These are phyloP conservation scores for Drosophila murphyi DNA, from an alignment of 1,140 invertebrate species.

Conservation along the genomic window DNA sequence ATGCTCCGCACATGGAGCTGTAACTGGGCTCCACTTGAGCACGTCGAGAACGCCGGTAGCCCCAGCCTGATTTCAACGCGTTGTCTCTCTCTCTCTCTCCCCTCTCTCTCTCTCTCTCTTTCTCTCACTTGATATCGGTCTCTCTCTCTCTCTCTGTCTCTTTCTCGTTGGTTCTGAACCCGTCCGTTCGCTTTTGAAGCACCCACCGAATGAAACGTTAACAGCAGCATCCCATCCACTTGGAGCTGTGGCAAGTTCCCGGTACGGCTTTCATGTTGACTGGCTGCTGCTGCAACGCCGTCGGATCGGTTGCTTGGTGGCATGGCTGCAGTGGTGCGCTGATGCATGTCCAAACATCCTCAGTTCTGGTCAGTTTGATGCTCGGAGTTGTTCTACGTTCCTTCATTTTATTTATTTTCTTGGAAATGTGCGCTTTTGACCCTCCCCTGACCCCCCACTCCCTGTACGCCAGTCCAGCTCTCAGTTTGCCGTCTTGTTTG, in stretches of 20 bases:
- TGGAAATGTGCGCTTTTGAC: constrained; percentile 71
- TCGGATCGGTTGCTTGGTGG: neutral
- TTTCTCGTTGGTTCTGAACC: constrained; percentile 8
- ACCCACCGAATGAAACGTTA: constrained; percentile 57
- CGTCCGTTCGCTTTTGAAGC: constrained; percentile 60
- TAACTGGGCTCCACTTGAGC: constrained; percentile 60
- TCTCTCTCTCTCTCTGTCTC: neutral
- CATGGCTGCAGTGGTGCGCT: constrained; percentile 45
- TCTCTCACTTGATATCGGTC: too few relatives aligned
- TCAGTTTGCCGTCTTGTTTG: constrained; percentile 66
- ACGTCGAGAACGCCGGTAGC: constrained; percentile 68
- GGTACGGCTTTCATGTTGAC: constrained; percentile 55
- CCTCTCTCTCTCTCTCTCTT: neutral
- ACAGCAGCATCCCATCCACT: constrained; percentile 48
- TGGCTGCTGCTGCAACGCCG: neutral
- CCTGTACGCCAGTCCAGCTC: constrained; percentile 11
- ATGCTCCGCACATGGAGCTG: constrained; percentile 44
- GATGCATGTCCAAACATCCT: constrained; percentile 81
- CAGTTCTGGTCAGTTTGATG: constrained; percentile 80
- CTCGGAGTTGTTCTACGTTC: constrained; percentile 39
- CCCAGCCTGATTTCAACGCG: neutral
- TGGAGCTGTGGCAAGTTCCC: constrained; percentile 41
- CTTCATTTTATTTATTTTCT: constrained; percentile 78
- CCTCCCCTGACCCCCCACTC: constrained; percentile 32
- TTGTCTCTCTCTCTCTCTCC: neutral